Evolutionary conservation across 2,797 vertebrate species (phyloP).

Genomic region (Chelidonichthys spinosus): DNA sequence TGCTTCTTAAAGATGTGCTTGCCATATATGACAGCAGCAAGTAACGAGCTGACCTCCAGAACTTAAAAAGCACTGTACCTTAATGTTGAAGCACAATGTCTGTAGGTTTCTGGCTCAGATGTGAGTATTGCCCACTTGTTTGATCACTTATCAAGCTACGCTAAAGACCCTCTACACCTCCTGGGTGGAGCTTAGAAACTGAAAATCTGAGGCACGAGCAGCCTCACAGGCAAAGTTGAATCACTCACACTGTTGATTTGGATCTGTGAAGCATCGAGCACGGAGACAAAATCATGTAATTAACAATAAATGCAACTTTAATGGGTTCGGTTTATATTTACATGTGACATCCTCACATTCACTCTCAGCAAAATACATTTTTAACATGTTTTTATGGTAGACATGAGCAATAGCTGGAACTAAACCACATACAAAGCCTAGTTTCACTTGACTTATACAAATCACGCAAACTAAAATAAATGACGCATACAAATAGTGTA

Average conservation of each 20-base stretch:
- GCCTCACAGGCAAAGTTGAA: neutral
- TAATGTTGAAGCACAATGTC: constrained; percentile 33
- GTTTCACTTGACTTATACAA: constrained; percentile 32
- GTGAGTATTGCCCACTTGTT: constrained; percentile 20
- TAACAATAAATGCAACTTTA: constrained; percentile 69
- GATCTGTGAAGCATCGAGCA: neutral
- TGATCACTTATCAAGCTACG: constrained; percentile 52
- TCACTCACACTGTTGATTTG: neutral
- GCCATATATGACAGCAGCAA: neutral
- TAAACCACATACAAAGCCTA: constrained; percentile 38
- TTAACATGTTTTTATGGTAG: constrained; percentile 27
- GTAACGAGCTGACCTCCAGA: neutral
- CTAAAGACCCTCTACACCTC: constrained; percentile 30
- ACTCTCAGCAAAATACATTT: constrained; percentile 43
- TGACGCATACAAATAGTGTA: constrained; percentile 38
- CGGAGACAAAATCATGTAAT: constrained; percentile 21
- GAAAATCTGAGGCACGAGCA: neutral
- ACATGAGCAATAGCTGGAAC: constrained; percentile 31
- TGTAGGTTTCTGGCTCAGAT: constrained; percentile 41
- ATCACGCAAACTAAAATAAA: constrained; percentile 32
- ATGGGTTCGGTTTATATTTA: constrained; percentile 60
- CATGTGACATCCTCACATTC: constrained; percentile 59
- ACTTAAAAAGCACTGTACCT: constrained; percentile 48
- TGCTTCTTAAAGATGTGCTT: neutral
- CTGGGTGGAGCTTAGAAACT: constrained; percentile 59